Base-by-base conservation (phyloP, 2,888 invertebrate genomes). In the Portevinia maculata region DNA sequence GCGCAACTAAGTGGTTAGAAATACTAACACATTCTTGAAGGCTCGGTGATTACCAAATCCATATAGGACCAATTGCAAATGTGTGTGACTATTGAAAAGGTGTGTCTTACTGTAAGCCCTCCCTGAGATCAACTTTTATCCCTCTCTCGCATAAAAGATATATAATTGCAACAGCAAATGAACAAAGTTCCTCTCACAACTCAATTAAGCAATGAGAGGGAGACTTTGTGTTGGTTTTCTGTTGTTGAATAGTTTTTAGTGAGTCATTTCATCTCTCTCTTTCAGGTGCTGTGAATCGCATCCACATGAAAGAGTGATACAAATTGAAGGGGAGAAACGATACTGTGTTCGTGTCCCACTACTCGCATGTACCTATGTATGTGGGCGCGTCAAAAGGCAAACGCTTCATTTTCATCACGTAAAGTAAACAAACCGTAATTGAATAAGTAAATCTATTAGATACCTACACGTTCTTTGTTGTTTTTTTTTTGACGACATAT, bases 311-410 rank as follows among this genome's bases (percentile, higher is more conserved):
- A 67, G 57, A 19, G 24, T 6, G 17, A 64, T n/a, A 13, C 24
- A 15, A 32, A 55, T 19, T n/a, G 69, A 34, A 65, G 81, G 55
- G 64, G 70, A 69, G 75, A 74, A 53, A 48, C 37, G 15, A 32
- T 44, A 52, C 37, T 50, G 44, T 30, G 17, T 69, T 41, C 55
- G 41, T 57, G 32, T 37, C 32, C 13, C 24, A n/a, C 13, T 37
- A 52, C 13, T 39, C 28, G 48, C 34, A 64, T 30, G 21, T 70
- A 44, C n/a, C n/a, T n/a, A n/a, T 21, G 13, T 53, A 50, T 32
- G 67, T 78, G 78, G 83, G 78, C 83, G 83, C 83, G 83, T 83
- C 78, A 83, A 83, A 78, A 83, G 83, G 78, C 83, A 83, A 83
- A 83, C 78, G 83, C 83, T 83, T 83, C 83, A 83, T 83, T 83